Base-by-base conservation (phyloP, 2,888 invertebrate species). In the Nineta flava region DNA sequence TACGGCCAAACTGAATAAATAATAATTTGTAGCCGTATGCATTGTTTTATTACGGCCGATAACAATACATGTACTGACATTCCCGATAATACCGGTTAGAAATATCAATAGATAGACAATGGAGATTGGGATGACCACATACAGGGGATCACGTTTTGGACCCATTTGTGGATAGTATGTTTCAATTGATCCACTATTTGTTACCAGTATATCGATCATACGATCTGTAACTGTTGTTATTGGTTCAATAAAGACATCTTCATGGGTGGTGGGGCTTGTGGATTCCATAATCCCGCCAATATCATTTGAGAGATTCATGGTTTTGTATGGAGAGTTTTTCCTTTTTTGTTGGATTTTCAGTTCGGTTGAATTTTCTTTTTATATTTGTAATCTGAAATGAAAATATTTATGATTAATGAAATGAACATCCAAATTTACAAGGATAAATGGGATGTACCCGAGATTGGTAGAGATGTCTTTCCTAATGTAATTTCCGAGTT, bases 21-120 rank as follows among this genome's bases (percentile, higher is more conserved):
- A 91, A 60, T 81, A 84, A 58, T 84, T 84, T 6, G 83, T 84
- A 2, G 83, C 82, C 17, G 83, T 83, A 58, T 87, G 87, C 87
- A 91, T 87, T 55, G 83, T 83, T 56, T 81, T 81, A 65, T 88
- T 88, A 54, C 78, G 74, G n/a, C 81, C 76, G 54, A 92, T 91
- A n/a, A 92, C 90, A 52, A 88, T 71, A 61, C 91, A 91, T 1
- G 90, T 91, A 60, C 83, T 79, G 44, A 85, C 73, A 63, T 91
- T 91, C 4, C 91, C 91, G 17, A 88, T 67, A 1, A 88, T 68
- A 2, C 91, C 90, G 9, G 79, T 82, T 5, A 88, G 59, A 58
- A 91, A 84, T 57, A 90, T 87, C 12, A 82, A 54, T 1, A 72
- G 66, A 64, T 90, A 91, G 50, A 84, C 71, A 17, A 83, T 67